Conservation (phyloP, 2,888 invertebrate species). For the Callosobruchus maculatus region DNA sequence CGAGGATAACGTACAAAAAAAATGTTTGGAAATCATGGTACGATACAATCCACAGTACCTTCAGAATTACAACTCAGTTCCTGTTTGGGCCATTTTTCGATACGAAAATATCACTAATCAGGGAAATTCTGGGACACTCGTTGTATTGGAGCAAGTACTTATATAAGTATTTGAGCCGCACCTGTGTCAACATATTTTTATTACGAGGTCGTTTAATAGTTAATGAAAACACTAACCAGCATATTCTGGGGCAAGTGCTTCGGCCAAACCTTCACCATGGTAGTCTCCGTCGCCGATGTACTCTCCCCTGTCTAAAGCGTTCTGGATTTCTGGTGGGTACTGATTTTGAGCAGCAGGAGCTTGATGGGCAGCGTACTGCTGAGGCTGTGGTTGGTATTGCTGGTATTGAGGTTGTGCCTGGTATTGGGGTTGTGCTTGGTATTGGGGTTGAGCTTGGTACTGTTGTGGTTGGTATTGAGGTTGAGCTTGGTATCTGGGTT, state of each 20-base stretch:
- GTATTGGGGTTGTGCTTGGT: slow-evolving; percentile 21
- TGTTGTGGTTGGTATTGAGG: slow-evolving; percentile 24
- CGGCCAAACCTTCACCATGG: slow-evolving; percentile 40
- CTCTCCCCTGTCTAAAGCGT: slow-evolving; percentile 38
- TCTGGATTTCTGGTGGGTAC: slow-evolving; percentile 32
- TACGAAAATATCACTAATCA: too few relatives aligned
- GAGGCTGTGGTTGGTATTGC: slow-evolving; percentile 22
- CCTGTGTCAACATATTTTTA: too few relatives aligned
- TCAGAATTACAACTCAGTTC: too few relatives aligned
- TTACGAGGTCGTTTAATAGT: too few relatives aligned
- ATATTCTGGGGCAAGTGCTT: slow-evolving; percentile 36
- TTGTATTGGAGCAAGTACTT: too few relatives aligned
- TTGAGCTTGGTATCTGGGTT: slow-evolving; percentile 15
- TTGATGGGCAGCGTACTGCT: slow-evolving; percentile 27
- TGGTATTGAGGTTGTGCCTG: slow-evolving; percentile 20
- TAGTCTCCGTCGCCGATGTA: slow-evolving; percentile 42
- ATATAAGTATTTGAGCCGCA: too few relatives aligned
- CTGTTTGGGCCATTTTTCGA: too few relatives aligned
- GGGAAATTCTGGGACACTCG: too few relatives aligned
- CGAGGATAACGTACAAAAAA: too few relatives aligned
- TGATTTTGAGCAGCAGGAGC: slow-evolving; percentile 22
- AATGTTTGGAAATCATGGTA: too few relatives aligned
- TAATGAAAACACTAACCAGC: slow-evolving; percentile 26
- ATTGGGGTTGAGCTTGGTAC: slow-evolving; percentile 23
- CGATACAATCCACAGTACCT: too few relatives aligned